Evolutionary conservation across 2,113 vertebrate species (phyloP).

Genomic region (Phodopus roborovskii): DNA sequence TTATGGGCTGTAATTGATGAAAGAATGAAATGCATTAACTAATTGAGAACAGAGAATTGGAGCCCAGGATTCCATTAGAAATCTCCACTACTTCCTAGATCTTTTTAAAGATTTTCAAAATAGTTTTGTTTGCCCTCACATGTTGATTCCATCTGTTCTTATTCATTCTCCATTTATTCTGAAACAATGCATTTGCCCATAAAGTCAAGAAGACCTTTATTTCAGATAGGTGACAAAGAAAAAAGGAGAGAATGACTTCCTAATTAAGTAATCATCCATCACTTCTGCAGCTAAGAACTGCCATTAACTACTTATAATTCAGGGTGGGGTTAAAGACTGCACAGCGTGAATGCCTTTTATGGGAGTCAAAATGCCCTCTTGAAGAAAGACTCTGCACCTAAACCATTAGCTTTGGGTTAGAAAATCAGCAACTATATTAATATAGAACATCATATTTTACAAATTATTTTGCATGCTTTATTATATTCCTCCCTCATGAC

Average conservation of each 20-base stretch:
- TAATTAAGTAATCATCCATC: conserved; percentile 55
- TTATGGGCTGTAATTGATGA: conserved; percentile 75
- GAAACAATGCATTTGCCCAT: conserved; percentile 62
- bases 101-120: conserved; percentile 74
- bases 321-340: not conserved
- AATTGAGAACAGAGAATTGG: conserved; percentile 79
- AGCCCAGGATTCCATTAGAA: conserved; percentile 67
- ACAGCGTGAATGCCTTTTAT: not conserved
- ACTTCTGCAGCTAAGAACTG: conserved; percentile 2
- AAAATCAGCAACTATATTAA: not conserved
- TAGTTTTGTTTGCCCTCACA: conserved; percentile 52
- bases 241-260: conserved; percentile 47
- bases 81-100: conserved; percentile 65
- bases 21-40: conserved; percentile 79
- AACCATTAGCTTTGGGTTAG: not conserved
- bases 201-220: conserved; percentile 66
- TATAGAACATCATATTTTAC: not conserved
- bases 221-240: conserved; percentile 19
- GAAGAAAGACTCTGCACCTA: not conserved
- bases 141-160: conserved; percentile 51
- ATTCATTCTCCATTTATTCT: conserved; percentile 8
- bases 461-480: not conserved
- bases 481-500: not conserved
- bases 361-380: conserved; percentile 8
- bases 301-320: conserved; percentile 35